Evolutionary conservation across 2,113 vertebrate species (phyloP).

Genomic region (Malurus elegans): DNA sequence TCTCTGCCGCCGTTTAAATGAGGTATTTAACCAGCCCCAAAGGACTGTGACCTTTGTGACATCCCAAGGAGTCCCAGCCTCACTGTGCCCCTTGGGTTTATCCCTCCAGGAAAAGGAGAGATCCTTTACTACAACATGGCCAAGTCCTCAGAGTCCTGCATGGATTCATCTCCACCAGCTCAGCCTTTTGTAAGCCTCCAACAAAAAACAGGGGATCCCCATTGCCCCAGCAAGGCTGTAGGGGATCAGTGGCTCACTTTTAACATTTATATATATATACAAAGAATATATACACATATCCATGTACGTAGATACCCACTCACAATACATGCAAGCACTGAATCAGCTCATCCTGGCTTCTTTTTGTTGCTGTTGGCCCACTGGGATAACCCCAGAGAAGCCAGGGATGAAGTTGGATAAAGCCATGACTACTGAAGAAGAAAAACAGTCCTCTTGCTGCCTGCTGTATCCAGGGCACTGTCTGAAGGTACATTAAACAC

Average conservation of each 20-base stretch:
- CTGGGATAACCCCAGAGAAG: not conserved
- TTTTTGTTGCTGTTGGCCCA: not conserved
- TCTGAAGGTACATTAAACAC: not conserved
- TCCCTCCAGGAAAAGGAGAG: not conserved
- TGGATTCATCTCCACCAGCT: not conserved
- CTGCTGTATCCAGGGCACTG: not conserved
- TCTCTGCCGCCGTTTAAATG: not conserved
- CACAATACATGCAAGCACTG: not conserved
- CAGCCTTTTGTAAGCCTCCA: not conserved
- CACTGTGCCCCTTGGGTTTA: not conserved
- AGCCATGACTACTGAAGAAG: not conserved
- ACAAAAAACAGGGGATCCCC: accelerated
- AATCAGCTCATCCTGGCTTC: not conserved
- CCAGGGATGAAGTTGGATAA: not conserved
- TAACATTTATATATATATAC: not conserved
- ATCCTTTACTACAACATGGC: not conserved
- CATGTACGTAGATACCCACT: not conserved
- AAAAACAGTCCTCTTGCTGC: not conserved
- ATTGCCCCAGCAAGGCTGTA: not conserved
- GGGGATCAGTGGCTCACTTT: not conserved
- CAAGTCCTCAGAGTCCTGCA: not conserved
- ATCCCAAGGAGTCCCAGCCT: not conserved
- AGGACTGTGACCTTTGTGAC: not conserved
- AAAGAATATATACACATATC: too few species aligned
- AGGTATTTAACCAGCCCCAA: not conserved